phyloP scores from a whole-genome alignment of 1,140 invertebrate species.

The Sinonovacula constricta region DNA sequence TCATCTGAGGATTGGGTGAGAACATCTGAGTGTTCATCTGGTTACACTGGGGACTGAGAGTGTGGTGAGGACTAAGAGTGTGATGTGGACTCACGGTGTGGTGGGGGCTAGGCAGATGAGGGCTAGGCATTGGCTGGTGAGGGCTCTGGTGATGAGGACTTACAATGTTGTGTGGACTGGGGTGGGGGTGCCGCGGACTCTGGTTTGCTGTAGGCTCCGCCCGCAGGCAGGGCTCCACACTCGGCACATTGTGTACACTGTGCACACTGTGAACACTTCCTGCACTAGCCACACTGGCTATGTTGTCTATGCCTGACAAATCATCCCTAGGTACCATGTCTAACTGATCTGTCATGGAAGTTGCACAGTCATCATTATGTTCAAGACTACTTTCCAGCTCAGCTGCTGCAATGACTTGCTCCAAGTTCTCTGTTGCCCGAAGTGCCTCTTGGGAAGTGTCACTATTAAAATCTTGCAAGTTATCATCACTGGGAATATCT shows the following conservation, averaged over 20 bases:
- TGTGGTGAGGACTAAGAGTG: conserved; percentile 48
- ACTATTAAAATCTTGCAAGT: conserved; percentile 61
- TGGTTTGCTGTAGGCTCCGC: background rate
- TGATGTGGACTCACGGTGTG: conserved; percentile 36
- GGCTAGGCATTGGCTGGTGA: conserved; percentile 37
- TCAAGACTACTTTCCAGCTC: conserved; percentile 66
- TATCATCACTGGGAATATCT: conserved; percentile 69
- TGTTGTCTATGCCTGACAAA: conserved; percentile 29
- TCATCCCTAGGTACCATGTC: conserved; percentile 36
- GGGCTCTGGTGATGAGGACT: conserved; percentile 47
- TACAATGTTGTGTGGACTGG: conserved; percentile 42
- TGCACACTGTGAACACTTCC: conserved; percentile 40
- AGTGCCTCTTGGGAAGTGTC: conserved; percentile 51
- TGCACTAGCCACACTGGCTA: conserved; percentile 45
- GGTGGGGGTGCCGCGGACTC: conserved; percentile 47
- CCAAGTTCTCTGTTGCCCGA: conserved; percentile 52
- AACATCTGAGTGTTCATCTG: conserved; percentile 60
- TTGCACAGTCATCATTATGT: conserved; percentile 60
- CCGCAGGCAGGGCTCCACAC: conserved; percentile 30
- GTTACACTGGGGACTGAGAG: conserved; percentile 51
- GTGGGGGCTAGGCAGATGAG: conserved; percentile 40
- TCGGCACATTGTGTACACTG: conserved; percentile 29
- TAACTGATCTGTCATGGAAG: conserved; percentile 23
- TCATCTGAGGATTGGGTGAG: conserved; percentile 60
- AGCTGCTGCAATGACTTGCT: conserved; percentile 60